Evolutionary conservation across 2,888 invertebrate genomes (phyloP), one percentile per base, ranked within the genome.

Genomic region (Aphrophora alni): DNA sequence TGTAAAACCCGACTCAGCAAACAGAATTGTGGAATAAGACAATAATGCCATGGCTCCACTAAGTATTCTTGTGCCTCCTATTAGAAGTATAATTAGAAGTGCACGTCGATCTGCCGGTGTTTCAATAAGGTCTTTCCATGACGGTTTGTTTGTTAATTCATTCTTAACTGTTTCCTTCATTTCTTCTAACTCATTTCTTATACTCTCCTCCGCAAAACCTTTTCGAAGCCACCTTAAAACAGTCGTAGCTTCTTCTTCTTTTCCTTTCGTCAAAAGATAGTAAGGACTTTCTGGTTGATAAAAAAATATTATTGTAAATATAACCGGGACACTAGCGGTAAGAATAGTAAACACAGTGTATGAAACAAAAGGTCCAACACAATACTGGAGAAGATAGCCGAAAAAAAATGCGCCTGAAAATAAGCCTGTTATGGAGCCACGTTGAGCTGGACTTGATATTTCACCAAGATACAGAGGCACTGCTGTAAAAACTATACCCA

Each of bases 281-380:
- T 81, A 81, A 0, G 81, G 81, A 75, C 77, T 77, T 75, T 81
- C 81, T 28, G 78, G 78, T 75, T 81, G 81, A n/a, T n/a, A n/a
- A n/a, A n/a, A n/a, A n/a, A n/a, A n/a, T n/a, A n/a, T n/a, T n/a
- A n/a, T n/a, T n/a, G n/a, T n/a, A n/a, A n/a, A n/a, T n/a, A n/a
- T n/a, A n/a, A n/a, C n/a, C n/a, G n/a, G n/a, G n/a, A n/a, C n/a
- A n/a, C n/a, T n/a, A n/a, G n/a, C n/a, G n/a, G n/a, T n/a, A n/a
- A n/a, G n/a, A n/a, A n/a, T n/a, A n/a, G n/a, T n/a, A n/a, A n/a
- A n/a, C n/a, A n/a, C n/a, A n/a, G n/a, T n/a, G n/a, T n/a, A n/a
- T n/a, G n/a, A n/a, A n/a, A n/a, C n/a, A n/a, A n/a, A n/a, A n/a
- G n/a, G n/a, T n/a, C n/a, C n/a, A n/a, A n/a, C n/a, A n/a, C n/a